These are phyloP conservation scores for Nettapus auritus DNA, from an alignment of 2,113 vertebrate species.

Conservation along the genomic window DNA sequence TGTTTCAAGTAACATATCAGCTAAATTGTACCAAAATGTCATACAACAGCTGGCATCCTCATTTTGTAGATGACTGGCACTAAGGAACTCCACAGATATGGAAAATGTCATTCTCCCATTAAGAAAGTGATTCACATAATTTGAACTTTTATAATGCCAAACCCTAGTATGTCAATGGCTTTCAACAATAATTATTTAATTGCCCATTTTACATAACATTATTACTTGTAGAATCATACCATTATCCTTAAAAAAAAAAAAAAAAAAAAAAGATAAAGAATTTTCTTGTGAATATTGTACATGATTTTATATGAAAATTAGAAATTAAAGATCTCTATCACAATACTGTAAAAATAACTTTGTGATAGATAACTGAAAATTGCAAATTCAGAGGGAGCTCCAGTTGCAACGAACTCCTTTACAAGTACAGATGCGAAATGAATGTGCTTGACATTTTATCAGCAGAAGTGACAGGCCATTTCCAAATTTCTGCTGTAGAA, in stretches of 20 bases:
- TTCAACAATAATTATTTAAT: neutral
- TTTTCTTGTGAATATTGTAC: neutral
- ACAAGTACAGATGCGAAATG: neutral
- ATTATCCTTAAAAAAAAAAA: neutral
- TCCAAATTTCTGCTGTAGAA: neutral
- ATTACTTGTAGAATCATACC: neutral
- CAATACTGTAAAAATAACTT: neutral
- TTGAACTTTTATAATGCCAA: constrained; percentile 45
- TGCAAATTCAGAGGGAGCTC: neutral
- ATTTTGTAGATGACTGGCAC: neutral
- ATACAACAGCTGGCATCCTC: constrained; percentile 57
- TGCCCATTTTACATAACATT: neutral
- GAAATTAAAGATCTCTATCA: neutral
- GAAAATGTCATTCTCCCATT: constrained; percentile 38
- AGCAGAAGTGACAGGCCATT: neutral
- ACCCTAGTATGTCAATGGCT: neutral
- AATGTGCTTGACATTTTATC: neutral
- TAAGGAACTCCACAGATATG: neutral
- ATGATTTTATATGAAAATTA: neutral
- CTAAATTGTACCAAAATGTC: constrained; percentile 57
- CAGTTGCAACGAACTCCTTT: neutral
- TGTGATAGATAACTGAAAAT: neutral
- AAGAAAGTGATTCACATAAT: neutral
- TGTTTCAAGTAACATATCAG: neutral
- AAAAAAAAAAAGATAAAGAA: neutral